A percentile compares a stretch with the other conserved stretches of the same genome.
Conservation (phyloP, 2,797 vertebrate species). For the Euphonia xanthogaster region DNA sequence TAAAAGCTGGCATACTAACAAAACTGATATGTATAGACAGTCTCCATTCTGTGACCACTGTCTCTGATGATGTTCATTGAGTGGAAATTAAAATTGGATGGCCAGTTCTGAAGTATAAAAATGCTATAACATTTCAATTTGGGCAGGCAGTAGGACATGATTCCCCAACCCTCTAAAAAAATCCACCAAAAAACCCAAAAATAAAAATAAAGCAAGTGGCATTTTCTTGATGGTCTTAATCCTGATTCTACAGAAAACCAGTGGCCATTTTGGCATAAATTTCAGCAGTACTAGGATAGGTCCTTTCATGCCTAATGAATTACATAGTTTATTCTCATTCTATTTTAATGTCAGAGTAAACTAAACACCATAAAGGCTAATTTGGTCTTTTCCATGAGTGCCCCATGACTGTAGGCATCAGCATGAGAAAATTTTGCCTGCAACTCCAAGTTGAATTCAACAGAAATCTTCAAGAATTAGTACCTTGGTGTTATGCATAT, state of each 20-base stretch:
- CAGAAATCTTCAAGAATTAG: not conserved
- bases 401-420: not conserved
- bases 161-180: not conserved
- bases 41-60: not conserved
- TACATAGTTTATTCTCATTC: not conserved
- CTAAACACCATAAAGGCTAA: not conserved
- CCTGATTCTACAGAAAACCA: not conserved
- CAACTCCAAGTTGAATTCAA: not conserved
- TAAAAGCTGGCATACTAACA: slow-evolving; percentile 49
- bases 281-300: not conserved
- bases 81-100: not conserved
- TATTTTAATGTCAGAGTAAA: not conserved
- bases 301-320: not conserved
- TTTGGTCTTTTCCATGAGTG: not conserved
- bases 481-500: not conserved
- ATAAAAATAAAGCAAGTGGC: not conserved
- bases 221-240: not conserved
- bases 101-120: not conserved
- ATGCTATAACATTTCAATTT: not conserved
- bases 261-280: not conserved
- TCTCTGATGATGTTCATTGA: not conserved
- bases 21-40: not conserved
- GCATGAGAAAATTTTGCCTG: not conserved
- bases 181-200: accelerated
- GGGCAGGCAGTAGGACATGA: not conserved